Evolutionary conservation across 1,140 invertebrate species (phyloP), one percentile per base, ranked within the genome.

Genomic region (Pomacea maculata): DNA sequence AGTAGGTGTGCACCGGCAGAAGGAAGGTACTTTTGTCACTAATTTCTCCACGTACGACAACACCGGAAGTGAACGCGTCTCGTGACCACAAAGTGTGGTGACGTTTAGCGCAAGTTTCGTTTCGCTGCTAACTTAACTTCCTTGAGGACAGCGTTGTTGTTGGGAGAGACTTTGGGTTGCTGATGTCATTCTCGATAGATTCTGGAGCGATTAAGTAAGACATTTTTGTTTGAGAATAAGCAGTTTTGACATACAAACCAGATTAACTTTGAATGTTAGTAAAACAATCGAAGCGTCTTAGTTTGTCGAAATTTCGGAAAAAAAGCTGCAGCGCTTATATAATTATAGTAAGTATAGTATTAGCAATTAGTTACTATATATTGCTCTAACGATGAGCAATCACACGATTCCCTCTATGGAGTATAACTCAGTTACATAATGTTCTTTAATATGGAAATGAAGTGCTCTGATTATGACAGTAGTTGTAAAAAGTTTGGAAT

Each of bases 31-130:
- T 78, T 78, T 78, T 70, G 15, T 19, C 65, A 70, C 67, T 70
- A 25, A 54, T 71, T 45, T 45, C 77, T 78, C 21, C 77, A 78
- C 77, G 65, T 78, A 70, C 77, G 67, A 78, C 74, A 25, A 19
- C 61, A 77, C 64, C 81, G 78, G 82, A 84, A 82, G 75, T 80
- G 65, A 65, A 79, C 57, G 75, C n/a, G 83, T 84, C 85, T 85
- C 81, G 84, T 87, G 84, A 83, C 82, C 77, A 71, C 79, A 80
- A 78, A 70, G 75, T 71, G 12, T 79, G 80, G 78, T 87, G 85
- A 87, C 86, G 86, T 86, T 79, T 19, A 77, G 54, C 80, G 81
- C 85, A 85, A 29, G 63, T 78, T 78, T 78, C 65, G 52, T 8
- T 71, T 61, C 55, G 19, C 34, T n/a, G 57, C 45, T 70, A n/a